Evolutionary conservation across 2,113 vertebrate genomes (phyloP), one percentile per base, ranked within the genome.

Genomic region (Urocynchramus pylzowi): DNA sequence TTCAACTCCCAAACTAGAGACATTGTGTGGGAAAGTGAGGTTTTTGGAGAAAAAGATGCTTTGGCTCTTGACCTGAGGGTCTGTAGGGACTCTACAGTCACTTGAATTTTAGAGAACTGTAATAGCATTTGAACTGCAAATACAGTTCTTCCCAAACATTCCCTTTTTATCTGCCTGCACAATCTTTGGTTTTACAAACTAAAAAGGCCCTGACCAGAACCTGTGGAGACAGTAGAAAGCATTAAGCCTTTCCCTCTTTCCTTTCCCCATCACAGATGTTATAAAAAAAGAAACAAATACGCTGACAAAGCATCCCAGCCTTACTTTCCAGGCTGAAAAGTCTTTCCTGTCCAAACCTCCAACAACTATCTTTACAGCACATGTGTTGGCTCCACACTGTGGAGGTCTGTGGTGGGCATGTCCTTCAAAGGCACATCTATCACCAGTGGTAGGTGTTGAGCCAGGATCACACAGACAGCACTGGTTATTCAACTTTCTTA

Each of bases 391-490:
- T 10, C 8, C 6, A 7, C 17, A 10, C 5, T 78, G 17, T 18
- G 67, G 39, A 94, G 31, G 8, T 75, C 52, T 44, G 9, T 54
- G 17, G 11, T 49, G 33, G 11, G 19, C 8, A 1, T 33, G 37
- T 52, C 45, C 31, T 76, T 76, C 53, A 68, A 50, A 22, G 37
- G 44, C 14, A 22, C 44, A 27, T 22, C 61, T 31, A 33, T 28
- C 12, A 16, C 6, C 9, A 17, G 10, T 39, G 42, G n/a, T 14
- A 76, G 30, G 20, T 57, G 9, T 27, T 79, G 44, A 27, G 5
- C 16, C 57, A 68, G 53, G 22, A 20, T 68, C 41, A 59, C 30
- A 68, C 0, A 0, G 28, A 39, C 28, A 64, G 39, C 44, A 13
- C 13, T 44, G 39, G 16, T 49, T 44, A 68, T 5, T 52, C 30